Base-by-base conservation (phyloP, 1,140 invertebrate species). In the Brachionus rubens region DNA sequence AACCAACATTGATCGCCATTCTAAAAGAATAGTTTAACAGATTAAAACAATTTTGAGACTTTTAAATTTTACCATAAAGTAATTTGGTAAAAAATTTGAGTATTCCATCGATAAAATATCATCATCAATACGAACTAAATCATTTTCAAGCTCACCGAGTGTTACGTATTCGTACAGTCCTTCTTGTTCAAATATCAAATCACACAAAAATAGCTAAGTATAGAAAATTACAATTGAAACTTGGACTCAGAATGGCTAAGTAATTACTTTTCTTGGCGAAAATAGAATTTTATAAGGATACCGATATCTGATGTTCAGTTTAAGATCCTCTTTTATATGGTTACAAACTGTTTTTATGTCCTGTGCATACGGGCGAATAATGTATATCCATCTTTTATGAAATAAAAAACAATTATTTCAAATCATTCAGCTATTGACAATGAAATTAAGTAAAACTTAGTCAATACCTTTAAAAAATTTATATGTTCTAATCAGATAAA, bases 231-330 rank as follows among this genome's bases (percentile, higher is more conserved):
- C n/a, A n/a, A n/a, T n/a, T n/a, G n/a, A 40, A 19, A 36, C 36
- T 41, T 26, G n/a, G n/a, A n/a, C n/a, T n/a, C n/a, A n/a, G n/a
- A n/a, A n/a, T n/a, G n/a, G n/a, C n/a, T n/a, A n/a, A n/a, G n/a
- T n/a, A n/a, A n/a, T 48, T 54, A 72, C 68, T 4, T 72, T 72
- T 36, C 68, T 36, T 12, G 68, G 68, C 19, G 46, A 48, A 40
- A 72, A 72, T 19, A 72, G 16, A 33, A 72, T 72, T 50, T 54
- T 48, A 50, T 72, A 72, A n/a, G 68, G 68, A 72, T 72, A 72
- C 33, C 26, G 24, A n/a, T 10, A 54, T 40, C 6, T 41, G 10
- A 41, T 50, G n/a, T 54, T 48, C 36, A 40, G 21, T 28, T n/a
- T 48, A 9, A 72, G 26, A 14, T 72, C 68, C n/a, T 48, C 68